A percentile compares a stretch with the other conserved stretches of the same genome.
Evolutionary conservation across 2,888 invertebrate species (phyloP).

Genomic region (Neoaliturus tenellus): DNA sequence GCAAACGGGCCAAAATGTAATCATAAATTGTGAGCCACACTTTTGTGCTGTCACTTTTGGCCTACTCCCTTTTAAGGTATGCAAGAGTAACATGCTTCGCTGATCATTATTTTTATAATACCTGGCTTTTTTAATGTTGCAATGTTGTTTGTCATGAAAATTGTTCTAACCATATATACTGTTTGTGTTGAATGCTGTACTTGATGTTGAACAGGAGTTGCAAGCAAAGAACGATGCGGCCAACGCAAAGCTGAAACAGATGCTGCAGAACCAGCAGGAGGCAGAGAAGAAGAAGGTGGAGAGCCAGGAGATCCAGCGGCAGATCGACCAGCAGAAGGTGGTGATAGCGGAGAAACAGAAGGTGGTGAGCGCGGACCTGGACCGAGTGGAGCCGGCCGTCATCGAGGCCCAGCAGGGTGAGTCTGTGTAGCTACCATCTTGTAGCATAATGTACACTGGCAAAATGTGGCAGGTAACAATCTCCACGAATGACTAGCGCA

Average conservation of each 20-base stretch:
- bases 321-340: slow-evolving; percentile 86
- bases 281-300: slow-evolving; percentile 99
- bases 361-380: slow-evolving; percentile 97
- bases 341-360: slow-evolving; percentile 96
- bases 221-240: slow-evolving; percentile 99
- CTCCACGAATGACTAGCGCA: too few species aligned
- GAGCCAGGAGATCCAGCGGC: slow-evolving; percentile 96
- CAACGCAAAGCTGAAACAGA: slow-evolving; percentile 98
- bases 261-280: slow-evolving; percentile 99
- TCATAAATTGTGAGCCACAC: too few species aligned
- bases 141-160: background rate
- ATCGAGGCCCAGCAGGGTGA: slow-evolving; percentile 98
- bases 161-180: too few species aligned
- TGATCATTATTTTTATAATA: background rate
- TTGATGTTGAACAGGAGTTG: slow-evolving; percentile 76
- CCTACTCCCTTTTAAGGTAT: too few species aligned
- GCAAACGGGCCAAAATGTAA: too few species aligned
- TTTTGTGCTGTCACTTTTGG: too few species aligned
- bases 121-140: background rate
- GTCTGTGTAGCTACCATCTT: too few species aligned
- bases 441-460: too few species aligned
- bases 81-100: too few species aligned
- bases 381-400: slow-evolving; percentile 98
- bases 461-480: too few species aligned
- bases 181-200: background rate